These are phyloP conservation scores for Aratinga solstitialis DNA, from an alignment of 2,797 vertebrate genomes.

Conservation along the genomic window DNA sequence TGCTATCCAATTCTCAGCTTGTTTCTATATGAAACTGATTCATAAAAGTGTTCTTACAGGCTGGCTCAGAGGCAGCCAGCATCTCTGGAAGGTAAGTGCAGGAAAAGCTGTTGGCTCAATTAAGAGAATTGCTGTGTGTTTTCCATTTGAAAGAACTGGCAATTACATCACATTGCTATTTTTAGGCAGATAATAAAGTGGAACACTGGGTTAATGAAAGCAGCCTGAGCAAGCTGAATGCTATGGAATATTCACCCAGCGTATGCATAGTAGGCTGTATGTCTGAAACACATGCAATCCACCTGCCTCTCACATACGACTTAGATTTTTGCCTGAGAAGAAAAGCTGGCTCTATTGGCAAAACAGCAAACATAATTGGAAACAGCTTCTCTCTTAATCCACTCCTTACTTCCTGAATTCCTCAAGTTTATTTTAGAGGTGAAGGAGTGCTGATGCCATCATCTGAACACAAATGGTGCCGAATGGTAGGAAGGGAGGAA, in stretches of 20 bases:
- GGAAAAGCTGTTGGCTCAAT: background rate
- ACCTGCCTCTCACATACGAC: background rate
- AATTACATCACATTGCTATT: background rate
- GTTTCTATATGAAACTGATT: background rate
- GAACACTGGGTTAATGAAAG: conserved; percentile 34
- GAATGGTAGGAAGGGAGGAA: background rate
- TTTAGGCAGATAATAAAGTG: conserved; percentile 1
- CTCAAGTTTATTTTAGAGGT: background rate
- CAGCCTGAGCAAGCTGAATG: background rate
- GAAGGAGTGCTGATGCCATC: background rate
- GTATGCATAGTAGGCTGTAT: background rate
- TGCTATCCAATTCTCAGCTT: background rate
- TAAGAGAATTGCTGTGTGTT: background rate
- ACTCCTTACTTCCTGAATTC: background rate
- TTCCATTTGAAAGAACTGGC: background rate
- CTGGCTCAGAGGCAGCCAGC: background rate
- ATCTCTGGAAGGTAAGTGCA: background rate
- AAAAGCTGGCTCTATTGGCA: conserved; percentile 8
- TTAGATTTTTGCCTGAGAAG: background rate
- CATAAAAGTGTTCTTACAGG: background rate
- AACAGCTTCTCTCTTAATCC: background rate
- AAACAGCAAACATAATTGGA: background rate
- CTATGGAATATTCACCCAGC: background rate
- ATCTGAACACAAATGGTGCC: background rate
- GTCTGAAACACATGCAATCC: background rate